Percentiles rank a stretch among this genome's conserved stretches.
Evolutionary conservation across 2,797 vertebrate species (phyloP).

Genomic region (Notolepis coatsorum): DNA sequence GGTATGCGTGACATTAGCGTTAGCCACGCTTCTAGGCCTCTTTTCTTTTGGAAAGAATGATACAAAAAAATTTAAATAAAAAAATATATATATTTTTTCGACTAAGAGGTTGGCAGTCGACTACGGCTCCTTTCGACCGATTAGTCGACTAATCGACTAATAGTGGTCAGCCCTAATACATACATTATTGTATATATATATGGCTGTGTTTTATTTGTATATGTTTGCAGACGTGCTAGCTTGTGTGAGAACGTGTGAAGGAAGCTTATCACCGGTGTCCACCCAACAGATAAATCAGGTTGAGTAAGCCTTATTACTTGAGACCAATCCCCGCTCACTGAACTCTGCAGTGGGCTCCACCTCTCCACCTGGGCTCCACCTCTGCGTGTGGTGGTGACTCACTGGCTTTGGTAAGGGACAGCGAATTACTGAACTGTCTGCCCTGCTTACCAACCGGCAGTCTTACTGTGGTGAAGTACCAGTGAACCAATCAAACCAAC

Average conservation of each 20-base stretch:
- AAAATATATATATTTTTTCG: no score
- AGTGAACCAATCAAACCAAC: slow-evolving; percentile 30
- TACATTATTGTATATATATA: no score
- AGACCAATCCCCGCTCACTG: slow-evolving; percentile 28
- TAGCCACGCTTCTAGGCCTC: no score
- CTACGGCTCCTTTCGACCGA: no score
- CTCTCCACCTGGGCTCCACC: slow-evolving; percentile 3
- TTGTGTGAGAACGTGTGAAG: not conserved
- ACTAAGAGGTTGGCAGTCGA: no score
- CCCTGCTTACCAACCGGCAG: slow-evolving; percentile 30
- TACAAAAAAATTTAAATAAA: no score
- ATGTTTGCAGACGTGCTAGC: not conserved
- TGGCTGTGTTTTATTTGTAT: no score
- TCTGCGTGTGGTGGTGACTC: slow-evolving; percentile 53
- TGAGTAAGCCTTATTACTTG: slow-evolving; percentile 45
- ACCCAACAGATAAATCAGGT: not conserved
- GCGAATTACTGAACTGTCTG: slow-evolving; percentile 35
- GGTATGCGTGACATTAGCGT: no score
- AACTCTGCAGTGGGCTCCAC: slow-evolving; percentile 37
- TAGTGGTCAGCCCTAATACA: no score
- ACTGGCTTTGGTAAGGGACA: slow-evolving; percentile 42
- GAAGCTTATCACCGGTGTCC: not conserved
- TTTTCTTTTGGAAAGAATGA: no score
- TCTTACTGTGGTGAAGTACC: slow-evolving; percentile 38
- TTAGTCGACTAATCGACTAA: no score